These are phyloP conservation scores for Ophioninae sp. DNA, from an alignment of 2,888 invertebrate species.

Conservation along the genomic window DNA sequence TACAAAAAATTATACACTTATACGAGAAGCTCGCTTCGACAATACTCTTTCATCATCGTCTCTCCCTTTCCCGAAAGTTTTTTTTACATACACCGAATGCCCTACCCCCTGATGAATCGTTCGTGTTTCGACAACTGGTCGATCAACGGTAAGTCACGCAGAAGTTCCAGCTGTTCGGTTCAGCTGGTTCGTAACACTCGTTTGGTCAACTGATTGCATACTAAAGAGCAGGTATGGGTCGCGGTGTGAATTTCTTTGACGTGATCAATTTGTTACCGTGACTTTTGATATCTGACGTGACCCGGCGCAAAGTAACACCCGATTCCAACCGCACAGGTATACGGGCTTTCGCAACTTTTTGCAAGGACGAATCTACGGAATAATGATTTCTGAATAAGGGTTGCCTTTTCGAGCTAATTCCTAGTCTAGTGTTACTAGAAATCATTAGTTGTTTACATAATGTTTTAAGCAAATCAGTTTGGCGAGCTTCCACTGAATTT, in stretches of 20 bases:
- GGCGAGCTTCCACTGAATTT: not conserved
- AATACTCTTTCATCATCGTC: slow-evolving; percentile 34
- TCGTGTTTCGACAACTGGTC: slow-evolving; percentile 7
- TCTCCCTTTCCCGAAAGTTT: not conserved
- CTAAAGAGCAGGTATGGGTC: not conserved
- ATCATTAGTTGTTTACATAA: not conserved
- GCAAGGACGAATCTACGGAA: not conserved
- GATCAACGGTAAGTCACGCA: slow-evolving; percentile 33
- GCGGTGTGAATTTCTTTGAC: not conserved
- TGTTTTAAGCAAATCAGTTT: not conserved
- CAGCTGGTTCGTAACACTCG: not conserved
- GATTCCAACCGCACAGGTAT: not conserved
- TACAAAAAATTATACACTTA: not conserved
- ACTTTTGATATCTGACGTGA: not conserved
- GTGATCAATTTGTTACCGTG: not conserved
- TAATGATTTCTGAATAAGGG: not conserved
- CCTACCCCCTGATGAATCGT: not conserved
- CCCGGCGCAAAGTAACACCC: not conserved
- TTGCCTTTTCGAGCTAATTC: too few species aligned
- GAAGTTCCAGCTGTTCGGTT: slow-evolving; percentile 5
- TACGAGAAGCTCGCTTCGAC: slow-evolving; percentile 17
- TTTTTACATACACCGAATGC: not conserved
- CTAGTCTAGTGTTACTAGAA: too few species aligned
- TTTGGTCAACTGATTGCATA: slow-evolving; percentile 2
- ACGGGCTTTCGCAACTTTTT: not conserved